Evolutionary conservation across 2,113 vertebrate species (phyloP).

Genomic region (Kryptolebias marmoratus): DNA sequence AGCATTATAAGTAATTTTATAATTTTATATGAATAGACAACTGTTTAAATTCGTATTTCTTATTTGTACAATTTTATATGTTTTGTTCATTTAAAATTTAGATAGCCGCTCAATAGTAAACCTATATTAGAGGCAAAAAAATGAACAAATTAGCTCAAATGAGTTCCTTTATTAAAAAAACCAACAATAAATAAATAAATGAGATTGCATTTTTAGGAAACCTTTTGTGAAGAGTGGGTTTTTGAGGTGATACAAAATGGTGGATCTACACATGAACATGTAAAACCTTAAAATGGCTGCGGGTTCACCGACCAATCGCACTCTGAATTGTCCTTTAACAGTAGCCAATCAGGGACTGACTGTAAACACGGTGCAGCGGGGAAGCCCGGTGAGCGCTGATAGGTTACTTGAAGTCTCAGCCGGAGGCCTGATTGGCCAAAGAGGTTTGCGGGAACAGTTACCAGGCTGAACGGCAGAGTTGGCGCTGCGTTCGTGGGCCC

Average conservation of each 20-base stretch:
- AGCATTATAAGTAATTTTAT: too few relatives aligned
- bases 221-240: not conserved
- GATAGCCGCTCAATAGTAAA: too few relatives aligned
- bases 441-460: constrained; percentile 58
- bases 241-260: constrained; percentile 67
- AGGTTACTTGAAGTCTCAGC: constrained; percentile 43
- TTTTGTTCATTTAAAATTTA: too few relatives aligned
- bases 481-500: constrained; percentile 20
- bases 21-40: too few relatives aligned
- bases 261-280: constrained; percentile 2
- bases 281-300: constrained; percentile 73
- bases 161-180: not conserved
- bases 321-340: not conserved
- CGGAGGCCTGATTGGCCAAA: constrained; percentile 53
- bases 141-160: not conserved
- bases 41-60: too few relatives aligned
- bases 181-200: not conserved
- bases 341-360: constrained; percentile 56
- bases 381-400: constrained; percentile 19
- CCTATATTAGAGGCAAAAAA: too few relatives aligned
- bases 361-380: constrained; percentile 4
- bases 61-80: too few relatives aligned
- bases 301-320: constrained; percentile 51
- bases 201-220: not conserved
- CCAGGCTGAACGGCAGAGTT: constrained; percentile 63